Conservation (phyloP, 1,140 invertebrate species). For the Belonocnema kinseyi region DNA sequence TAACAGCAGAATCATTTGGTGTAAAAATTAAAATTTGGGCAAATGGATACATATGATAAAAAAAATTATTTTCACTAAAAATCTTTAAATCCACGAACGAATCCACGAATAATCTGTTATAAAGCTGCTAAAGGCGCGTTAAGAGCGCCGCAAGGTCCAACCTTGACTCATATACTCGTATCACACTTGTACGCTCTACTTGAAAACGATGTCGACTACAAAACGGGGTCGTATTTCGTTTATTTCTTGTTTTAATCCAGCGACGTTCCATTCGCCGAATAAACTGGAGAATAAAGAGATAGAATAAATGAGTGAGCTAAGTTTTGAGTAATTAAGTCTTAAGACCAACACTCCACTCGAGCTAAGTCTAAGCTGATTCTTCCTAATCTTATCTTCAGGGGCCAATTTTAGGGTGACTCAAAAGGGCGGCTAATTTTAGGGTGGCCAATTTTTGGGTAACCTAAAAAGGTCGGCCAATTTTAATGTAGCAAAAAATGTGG, state of each 20-base stretch:
- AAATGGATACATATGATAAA: neutral
- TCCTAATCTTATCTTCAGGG: no score
- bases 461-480: no score
- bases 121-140: conserved; percentile 40
- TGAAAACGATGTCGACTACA: conserved; percentile 56
- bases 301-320: neutral
- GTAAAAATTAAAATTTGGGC: neutral
- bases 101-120: neutral
- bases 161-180: conserved; percentile 56
- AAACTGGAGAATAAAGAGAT: conserved; percentile 11
- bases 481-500: no score
- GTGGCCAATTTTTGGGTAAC: no score
- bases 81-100: neutral
- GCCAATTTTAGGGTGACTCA: no score
- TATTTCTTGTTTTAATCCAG: conserved; percentile 38
- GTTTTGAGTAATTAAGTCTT: neutral
- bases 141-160: conserved; percentile 53
- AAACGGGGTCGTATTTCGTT: conserved; percentile 50
- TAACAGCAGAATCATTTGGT: no score
- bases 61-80: neutral
- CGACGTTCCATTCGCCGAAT: neutral
- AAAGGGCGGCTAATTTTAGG: no score
- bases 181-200: conserved; percentile 56
- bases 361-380: neutral
- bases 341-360: neutral